Base-by-base conservation (phyloP, 53 echinoderm and acorn worm species). In the Echinometra lucunter region DNA sequence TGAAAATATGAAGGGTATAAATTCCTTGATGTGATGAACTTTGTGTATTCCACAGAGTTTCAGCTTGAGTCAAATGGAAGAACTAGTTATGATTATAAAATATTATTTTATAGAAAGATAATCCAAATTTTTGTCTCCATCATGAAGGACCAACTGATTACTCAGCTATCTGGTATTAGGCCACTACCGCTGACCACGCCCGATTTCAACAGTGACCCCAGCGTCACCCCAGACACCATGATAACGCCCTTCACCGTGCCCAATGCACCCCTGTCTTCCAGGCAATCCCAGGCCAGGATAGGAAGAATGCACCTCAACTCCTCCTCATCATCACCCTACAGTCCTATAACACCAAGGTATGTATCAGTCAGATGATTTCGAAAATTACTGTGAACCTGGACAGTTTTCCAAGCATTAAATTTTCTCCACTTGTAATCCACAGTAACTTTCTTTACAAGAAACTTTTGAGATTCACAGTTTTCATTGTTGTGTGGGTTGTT, bases 331-430 rank as follows among this genome's bases (percentile, higher is more conserved):
- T 88, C 91, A 70, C 66, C 93, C 13, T 75, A 81, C 30, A 99
- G 99, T 94, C 99, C 99, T 40, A 98, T 98, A 53, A 97, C 99
- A 45, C 99, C 99, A 3, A 97, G 98, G 97, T 97, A 66, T 25
- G 88, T 34, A 69, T 2, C 32, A 7, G 7, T 63, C 63, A 23
- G 25, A 25, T 25, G 23, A 27, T 4, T 25, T 63, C 25, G 63
- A 23, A 63, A 4, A 63, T 25, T 3, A 63, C 19, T 63, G 23
- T 63, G 0, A 1, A 0, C 63, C 13, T 53, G 8, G 53, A 13
- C 53, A 53, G 8, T 53, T 11, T 53, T 53, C 53, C n/a, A n/a
- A n/a, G n/a, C n/a, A n/a, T n/a, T n/a, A n/a, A n/a, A n/a, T n/a
- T n/a, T n/a, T n/a, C n/a, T n/a, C n/a, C n/a, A n/a, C n/a, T n/a